phyloP scores from a whole-genome alignment of 2,113 vertebrate genomes.

The Cepphus grylle region DNA sequence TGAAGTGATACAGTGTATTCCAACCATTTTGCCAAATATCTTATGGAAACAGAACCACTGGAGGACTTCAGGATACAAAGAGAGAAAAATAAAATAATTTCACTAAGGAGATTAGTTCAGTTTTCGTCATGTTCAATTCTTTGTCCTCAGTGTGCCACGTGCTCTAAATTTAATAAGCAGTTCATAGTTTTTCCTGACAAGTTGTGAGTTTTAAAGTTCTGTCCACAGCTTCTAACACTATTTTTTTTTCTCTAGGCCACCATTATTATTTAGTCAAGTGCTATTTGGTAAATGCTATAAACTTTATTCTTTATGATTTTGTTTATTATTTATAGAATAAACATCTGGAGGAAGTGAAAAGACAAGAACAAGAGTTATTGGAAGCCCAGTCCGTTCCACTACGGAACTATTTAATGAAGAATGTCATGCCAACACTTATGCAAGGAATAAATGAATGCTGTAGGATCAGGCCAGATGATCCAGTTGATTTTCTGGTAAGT shows the following conservation, averaged over 20 bases:
- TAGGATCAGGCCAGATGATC: slow-evolving; percentile 79
- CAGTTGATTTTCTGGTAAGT: slow-evolving; percentile 91
- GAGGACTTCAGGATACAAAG: background rate
- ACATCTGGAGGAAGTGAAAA: slow-evolving; percentile 73
- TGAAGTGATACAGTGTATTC: background rate
- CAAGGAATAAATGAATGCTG: slow-evolving; percentile 86
- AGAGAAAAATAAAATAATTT: background rate
- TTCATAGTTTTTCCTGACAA: background rate
- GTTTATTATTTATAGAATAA: slow-evolving; percentile 68
- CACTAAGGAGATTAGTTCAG: background rate
- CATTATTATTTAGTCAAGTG: background rate
- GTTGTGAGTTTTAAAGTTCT: background rate
- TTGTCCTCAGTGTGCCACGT: background rate
- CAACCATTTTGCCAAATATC: background rate
- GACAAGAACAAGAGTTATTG: slow-evolving; percentile 79
- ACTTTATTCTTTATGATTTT: background rate
- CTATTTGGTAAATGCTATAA: background rate
- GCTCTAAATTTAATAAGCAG: background rate
- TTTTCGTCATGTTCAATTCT: background rate
- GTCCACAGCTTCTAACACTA: background rate
- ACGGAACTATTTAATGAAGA: slow-evolving; percentile 83
- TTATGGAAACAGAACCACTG: background rate
- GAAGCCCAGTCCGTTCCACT: slow-evolving; percentile 78
- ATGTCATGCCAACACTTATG: slow-evolving; percentile 87
- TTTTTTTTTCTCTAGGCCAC: background rate